Base-by-base conservation (phyloP, 2,888 invertebrate species). In the Xestoiulus laeticollis region DNA sequence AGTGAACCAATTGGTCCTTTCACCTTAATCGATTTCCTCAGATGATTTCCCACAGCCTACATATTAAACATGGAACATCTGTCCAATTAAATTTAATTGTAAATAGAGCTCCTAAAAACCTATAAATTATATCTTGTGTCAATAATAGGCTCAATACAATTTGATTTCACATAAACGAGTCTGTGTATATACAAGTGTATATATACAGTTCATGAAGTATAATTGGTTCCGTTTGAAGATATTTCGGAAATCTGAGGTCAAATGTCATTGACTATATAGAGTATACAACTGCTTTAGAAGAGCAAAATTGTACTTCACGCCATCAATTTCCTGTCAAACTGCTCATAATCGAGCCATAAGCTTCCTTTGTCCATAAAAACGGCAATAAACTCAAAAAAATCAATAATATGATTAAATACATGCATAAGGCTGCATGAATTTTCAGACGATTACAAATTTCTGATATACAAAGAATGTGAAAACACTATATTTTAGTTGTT, bases 261-360 rank as follows among this genome's bases (percentile, higher is more conserved):
- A 1, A 68, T n/a, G 68, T 26, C 68, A 26, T 68, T 10, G 68
- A 68, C 68, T 68, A 26, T 10, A 22, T n/a, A n/a, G n/a, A n/a
- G n/a, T n/a, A 26, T 10, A 26, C 68, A 68, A 68, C 68, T 68
- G 68, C 26, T 68, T 26, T 10, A 68, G 26, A 22, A 26, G 68
- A 68, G 68, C n/a, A 22, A 68, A 68, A 68, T 22, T 68, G 68
- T 26, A 22, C 68, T 68, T 68, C 22, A 68, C 68, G 68, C 68
- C 68, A 26, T 68, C 68, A 68, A 68, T 68, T 68, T 68, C 68
- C 68, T 68, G 68, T 68, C 68, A 68, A 68, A 68, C 68, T n/a
- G 22, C 68, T 68, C 68, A 68, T 68, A 68, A 68, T 68, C 68
- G 68, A 68, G 68, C 68, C 22, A 68, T 68, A 68, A 68, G 68